These are phyloP conservation scores for Clanis bilineata DNA, from an alignment of 2,888 invertebrate species.

Conservation along the genomic window DNA sequence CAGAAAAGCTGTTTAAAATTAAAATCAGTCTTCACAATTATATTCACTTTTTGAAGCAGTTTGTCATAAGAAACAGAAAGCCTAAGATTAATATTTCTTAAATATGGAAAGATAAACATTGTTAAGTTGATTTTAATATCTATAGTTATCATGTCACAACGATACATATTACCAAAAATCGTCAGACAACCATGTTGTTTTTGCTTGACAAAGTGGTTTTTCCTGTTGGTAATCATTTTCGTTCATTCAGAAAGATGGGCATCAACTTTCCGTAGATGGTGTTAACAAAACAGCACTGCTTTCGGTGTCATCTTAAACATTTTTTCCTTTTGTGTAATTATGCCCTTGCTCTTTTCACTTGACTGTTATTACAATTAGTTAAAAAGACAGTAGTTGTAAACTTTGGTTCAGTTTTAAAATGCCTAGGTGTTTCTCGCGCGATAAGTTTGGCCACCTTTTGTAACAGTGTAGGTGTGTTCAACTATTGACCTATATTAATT, in stretches of 20 bases:
- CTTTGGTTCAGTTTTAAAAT: no score
- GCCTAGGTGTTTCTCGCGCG: no score
- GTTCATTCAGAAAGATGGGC: not conserved
- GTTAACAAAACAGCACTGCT: not conserved
- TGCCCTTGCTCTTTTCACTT: constrained; percentile 8
- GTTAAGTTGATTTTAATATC: not conserved
- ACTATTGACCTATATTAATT: no score
- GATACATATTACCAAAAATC: constrained; percentile 3
- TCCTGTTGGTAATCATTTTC: constrained; percentile 6
- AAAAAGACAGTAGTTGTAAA: not conserved
- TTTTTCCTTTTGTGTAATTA: constrained; percentile 10
- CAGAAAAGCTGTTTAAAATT: no score
- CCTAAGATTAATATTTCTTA: not conserved
- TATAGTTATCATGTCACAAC: not conserved
- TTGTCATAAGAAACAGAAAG: no score
- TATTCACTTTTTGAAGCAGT: no score
- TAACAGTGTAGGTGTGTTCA: no score
- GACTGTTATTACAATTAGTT: constrained; percentile 4
- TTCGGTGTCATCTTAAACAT: not conserved
- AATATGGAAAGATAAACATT: not conserved
- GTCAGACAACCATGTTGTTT: not conserved
- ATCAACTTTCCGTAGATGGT: constrained; percentile 4
- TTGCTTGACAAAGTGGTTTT: constrained; percentile 8
- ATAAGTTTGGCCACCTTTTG: no score
- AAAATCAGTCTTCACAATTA: no score